Base-by-base conservation (phyloP, 1,140 invertebrate species). In the Idris sp. region DNA sequence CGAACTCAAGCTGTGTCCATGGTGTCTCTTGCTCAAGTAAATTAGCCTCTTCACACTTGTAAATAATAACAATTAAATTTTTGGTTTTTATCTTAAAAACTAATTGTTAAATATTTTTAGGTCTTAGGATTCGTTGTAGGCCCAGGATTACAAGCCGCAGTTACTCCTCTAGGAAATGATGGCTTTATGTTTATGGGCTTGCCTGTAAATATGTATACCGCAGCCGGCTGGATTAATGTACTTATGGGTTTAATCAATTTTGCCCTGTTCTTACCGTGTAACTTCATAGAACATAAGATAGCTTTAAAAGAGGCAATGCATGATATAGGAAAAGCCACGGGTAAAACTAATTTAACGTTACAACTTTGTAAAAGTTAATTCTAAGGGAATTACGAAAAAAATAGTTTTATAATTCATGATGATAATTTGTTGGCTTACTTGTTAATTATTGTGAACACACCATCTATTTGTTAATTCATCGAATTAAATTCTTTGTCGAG, bases 51-150 rank as follows among this genome's bases (percentile, higher is more conserved):
- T n/a, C n/a, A n/a, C n/a, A n/a, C n/a, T n/a, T n/a, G n/a, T n/a
- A n/a, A n/a, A n/a, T n/a, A n/a, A n/a, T n/a, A n/a, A n/a, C n/a
- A n/a, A n/a, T n/a, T n/a, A n/a, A n/a, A n/a, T n/a, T n/a, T n/a
- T n/a, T n/a, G n/a, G n/a, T n/a, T n/a, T n/a, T n/a, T n/a, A n/a
- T n/a, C n/a, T n/a, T n/a, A n/a, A n/a, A n/a, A n/a, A n/a, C n/a
- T n/a, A n/a, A n/a, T n/a, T n/a, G n/a, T n/a, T n/a, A n/a, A n/a
- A n/a, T n/a, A n/a, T n/a, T n/a, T 74, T 67, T 74, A 87, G 85
- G 93, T 96, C 7, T 84, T 97, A 14, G 96, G 96, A 14, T 97
- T 97, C 84, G 93, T 96, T 48, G 89, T 97, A 46, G 96, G 95
- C 5, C 95, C 95, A 15, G 92, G 89, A 25, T 83, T 95, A 6